Conservation (phyloP, 2,888 invertebrate genomes). For the Aelia acuminata region DNA sequence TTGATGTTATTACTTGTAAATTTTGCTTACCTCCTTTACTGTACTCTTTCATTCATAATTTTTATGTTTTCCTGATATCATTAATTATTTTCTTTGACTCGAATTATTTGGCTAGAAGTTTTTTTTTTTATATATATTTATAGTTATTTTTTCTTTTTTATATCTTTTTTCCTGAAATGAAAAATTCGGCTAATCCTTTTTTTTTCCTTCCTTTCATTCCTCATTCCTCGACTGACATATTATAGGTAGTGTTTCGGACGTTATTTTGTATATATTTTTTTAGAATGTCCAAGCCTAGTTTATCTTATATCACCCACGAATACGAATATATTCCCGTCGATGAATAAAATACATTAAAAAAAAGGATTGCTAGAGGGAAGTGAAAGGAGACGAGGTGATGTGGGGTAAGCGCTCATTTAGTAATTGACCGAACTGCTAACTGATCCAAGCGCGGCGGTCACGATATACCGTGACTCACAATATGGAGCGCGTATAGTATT, state of each 20-base stretch:
- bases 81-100: too few species aligned
- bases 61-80: too few species aligned
- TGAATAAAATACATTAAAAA: background rate
- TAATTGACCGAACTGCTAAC: conserved; percentile 26
- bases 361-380: background rate
- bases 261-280: too few species aligned
- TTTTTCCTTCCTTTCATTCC: background rate
- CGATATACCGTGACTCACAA: conserved; percentile 21
- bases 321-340: background rate
- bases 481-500: conserved; percentile 16
- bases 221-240: background rate
- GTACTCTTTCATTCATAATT: too few species aligned
- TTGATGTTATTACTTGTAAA: too few species aligned
- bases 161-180: too few species aligned
- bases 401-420: conserved; percentile 37
- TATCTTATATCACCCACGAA: background rate
- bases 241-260: too few species aligned
- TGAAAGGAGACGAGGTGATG: conserved; percentile 24
- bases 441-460: conserved; percentile 3
- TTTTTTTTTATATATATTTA: too few species aligned
- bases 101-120: too few species aligned
- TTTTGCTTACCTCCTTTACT: too few species aligned
- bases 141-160: too few species aligned
- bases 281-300: background rate
- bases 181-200: too few species aligned